These are phyloP conservation scores for Buathra laborator DNA, from an alignment of 2,888 invertebrate genomes.

Conservation along the genomic window DNA sequence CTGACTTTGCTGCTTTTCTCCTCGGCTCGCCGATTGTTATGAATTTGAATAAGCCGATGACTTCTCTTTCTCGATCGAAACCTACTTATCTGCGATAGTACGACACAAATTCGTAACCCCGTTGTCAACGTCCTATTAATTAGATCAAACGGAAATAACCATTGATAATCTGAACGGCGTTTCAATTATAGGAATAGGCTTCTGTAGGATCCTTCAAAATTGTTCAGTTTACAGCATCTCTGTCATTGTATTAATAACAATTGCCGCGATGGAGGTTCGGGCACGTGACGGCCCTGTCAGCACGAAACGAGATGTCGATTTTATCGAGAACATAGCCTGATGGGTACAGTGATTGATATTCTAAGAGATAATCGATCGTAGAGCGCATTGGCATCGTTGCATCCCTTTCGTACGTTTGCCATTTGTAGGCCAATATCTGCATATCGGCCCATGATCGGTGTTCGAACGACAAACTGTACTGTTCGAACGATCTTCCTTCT, in stretches of 20 bases:
- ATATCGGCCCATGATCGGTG: neutral
- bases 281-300: neutral
- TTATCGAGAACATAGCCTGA: neutral
- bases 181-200: neutral
- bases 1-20: slow-evolving; percentile 14
- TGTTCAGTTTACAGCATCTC: slow-evolving; percentile 9
- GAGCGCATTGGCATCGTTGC: neutral
- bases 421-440: neutral
- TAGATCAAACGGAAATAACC: slow-evolving; percentile 11
- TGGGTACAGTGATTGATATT: neutral
- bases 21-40: slow-evolving; percentile 49
- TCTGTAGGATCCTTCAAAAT: neutral
- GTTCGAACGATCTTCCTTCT: slow-evolving; percentile 9
- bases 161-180: slow-evolving; percentile 7
- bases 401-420: neutral
- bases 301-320: neutral
- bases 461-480: neutral
- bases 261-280: neutral
- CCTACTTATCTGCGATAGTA: neutral
- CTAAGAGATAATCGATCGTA: neutral
- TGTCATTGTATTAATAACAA: slow-evolving; percentile 5
- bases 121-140: slow-evolving; percentile 56
- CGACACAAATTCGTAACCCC: slow-evolving; percentile 16
- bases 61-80: slow-evolving; percentile 29
- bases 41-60: slow-evolving; percentile 67